Conservation (phyloP, 2,113 vertebrate genomes). For the Cololabis saira region DNA sequence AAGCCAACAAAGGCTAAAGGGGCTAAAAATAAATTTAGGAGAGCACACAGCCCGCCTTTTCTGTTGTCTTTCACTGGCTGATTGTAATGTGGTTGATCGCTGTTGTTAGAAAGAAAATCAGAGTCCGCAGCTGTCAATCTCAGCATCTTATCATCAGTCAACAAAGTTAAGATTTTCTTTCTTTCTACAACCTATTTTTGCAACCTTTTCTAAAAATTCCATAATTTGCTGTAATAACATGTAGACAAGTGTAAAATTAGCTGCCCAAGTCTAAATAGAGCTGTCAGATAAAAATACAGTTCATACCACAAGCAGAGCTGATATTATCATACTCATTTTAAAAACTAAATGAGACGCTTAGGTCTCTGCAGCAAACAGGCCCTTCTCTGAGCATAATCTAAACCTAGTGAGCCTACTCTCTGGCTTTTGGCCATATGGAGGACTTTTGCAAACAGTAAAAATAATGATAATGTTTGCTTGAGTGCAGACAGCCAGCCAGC, state of each 20-base stretch:
- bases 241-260: neutral
- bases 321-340: conserved; percentile 20
- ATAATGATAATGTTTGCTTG: conserved; percentile 66
- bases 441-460: conserved; percentile 53
- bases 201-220: no score
- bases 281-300: neutral
- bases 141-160: no score
- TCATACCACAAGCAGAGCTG: neutral
- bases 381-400: conserved; percentile 22
- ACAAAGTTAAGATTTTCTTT: no score
- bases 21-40: no score
- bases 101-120: no score
- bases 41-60: no score
- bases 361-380: conserved; percentile 14
- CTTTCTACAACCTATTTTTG: no score
- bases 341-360: conserved; percentile 30
- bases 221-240: neutral
- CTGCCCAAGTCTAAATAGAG: neutral
- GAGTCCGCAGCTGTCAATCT: no score
- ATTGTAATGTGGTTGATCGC: no score
- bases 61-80: no score
- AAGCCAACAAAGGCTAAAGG: no score
- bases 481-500: conserved; percentile 60
- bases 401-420: conserved; percentile 27
- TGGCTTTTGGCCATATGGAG: conserved; percentile 34